Base-by-base conservation (phyloP, 1,140 invertebrate species). In the Tetramorium parvispinum region DNA sequence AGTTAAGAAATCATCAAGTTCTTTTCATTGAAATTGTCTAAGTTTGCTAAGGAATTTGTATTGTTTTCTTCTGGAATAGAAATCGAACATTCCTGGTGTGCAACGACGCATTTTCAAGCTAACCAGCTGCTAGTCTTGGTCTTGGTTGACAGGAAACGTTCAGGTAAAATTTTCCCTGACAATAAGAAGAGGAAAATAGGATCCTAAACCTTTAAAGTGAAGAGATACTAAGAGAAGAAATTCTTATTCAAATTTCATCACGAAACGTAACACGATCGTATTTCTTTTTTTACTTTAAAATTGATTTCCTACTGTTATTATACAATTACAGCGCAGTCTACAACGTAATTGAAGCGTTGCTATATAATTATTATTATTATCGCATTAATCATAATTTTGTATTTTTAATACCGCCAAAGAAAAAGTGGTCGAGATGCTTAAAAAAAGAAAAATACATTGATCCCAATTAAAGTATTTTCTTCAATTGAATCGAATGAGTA, bases 91-190 rank as follows among this genome's bases (percentile, higher is more conserved):
- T 61, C 18, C 37, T 43, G 51, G 24, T 4, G 32, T 43, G 6
- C n/a, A 27, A 73, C 40, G 6, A 79, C 16, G 63, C 40, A 75
- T 57, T 46, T 85, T 43, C 46, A 7, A 32, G 6, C 16, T 55
- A 59, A 46, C 46, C 57, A 51, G n/a, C 70, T 85, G 81, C 57
- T 21, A 77, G 21, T 3, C 13, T 79, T 1, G 40, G 21, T 18
- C 18, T 43, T 78, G 43, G 0, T 11, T 10, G 32, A 53, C 32
- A 32, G 4, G n/a, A 53, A 79, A 37, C 43, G 18, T 53, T 43
- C 63, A 85, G 61, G 21, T 79, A 85, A 13, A 49, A 73, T 46
- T n/a, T 46, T 71, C 7, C 0, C 16, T 40, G n/a, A 27, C 27
- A 43, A 57, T 46, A 18, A n/a, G 8, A 40, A 32, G n/a, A 46